These are phyloP conservation scores for Nasonia longicornis DNA, from an alignment of 1,140 invertebrate genomes.

Conservation along the genomic window DNA sequence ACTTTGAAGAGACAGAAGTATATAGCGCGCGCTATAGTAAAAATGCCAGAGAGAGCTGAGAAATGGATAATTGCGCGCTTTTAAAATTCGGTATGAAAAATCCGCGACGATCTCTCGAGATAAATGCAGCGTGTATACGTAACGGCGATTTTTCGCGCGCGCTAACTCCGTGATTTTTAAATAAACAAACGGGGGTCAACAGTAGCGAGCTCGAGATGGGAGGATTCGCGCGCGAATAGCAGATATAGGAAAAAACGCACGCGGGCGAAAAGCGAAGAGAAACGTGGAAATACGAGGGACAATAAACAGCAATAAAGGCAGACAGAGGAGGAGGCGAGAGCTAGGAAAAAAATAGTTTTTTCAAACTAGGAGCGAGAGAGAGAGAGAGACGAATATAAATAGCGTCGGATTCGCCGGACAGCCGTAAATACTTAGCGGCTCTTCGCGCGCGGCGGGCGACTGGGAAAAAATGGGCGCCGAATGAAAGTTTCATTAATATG, in stretches of 20 bases:
- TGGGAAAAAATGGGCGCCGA: background rate
- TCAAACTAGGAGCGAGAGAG: slow-evolving; percentile 19
- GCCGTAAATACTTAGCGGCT: slow-evolving; percentile 12
- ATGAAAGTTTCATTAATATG: slow-evolving; percentile 3
- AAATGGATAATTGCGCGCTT: background rate
- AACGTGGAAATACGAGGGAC: slow-evolving; percentile 35
- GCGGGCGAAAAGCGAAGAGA: background rate
- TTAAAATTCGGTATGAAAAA: slow-evolving; percentile 22
- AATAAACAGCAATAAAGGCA: slow-evolving; percentile 45
- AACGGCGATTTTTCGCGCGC: background rate
- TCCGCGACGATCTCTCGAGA: background rate
- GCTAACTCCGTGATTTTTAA: background rate
- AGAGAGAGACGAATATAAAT: slow-evolving; percentile 34
- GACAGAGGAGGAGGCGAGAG: slow-evolving; percentile 13
- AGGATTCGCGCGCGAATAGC: background rate
- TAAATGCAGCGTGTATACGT: background rate
- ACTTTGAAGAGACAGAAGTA: background rate
- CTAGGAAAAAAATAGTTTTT: slow-evolving; percentile 34
- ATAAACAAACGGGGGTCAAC: background rate
- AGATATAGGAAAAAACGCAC: background rate
- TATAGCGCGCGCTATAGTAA: background rate
- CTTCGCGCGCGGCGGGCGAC: background rate
- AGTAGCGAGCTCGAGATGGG: too few relatives aligned
- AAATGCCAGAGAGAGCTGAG: background rate
- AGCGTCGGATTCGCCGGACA: slow-evolving; percentile 2